Percentiles rank a stretch among this genome's conserved stretches.
phyloP scores from a whole-genome alignment of 2,888 invertebrate genomes.

The Dolichomitus sp. region DNA sequence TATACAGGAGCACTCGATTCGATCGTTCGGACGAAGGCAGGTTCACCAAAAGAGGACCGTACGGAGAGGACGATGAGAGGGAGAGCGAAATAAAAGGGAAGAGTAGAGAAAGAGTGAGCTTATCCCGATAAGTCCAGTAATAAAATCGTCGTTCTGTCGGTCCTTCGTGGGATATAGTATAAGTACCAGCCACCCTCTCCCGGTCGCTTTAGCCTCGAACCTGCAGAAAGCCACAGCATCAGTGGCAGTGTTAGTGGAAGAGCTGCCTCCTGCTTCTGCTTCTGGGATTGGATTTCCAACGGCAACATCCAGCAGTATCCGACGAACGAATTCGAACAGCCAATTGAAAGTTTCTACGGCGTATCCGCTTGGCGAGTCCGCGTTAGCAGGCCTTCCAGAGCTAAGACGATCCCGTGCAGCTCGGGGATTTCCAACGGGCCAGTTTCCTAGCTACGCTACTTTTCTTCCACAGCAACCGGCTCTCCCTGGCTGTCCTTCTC shows the following conservation, averaged over 20 bases:
- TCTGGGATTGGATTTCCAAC: conserved; percentile 53
- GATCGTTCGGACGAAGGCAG: conserved; percentile 38
- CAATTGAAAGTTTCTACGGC: conserved; percentile 64
- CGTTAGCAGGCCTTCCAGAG: conserved; percentile 39
- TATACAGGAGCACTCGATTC: conserved; percentile 32
- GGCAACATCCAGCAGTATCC: conserved; percentile 36
- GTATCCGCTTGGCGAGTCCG: conserved; percentile 47
- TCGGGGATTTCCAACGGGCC: conserved; percentile 47
- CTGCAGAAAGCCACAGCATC: conserved; percentile 48
- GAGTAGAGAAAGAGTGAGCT: conserved; percentile 66
- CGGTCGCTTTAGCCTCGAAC: conserved; percentile 38
- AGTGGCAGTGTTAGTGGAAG: conserved; percentile 21
- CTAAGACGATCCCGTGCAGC: conserved; percentile 51
- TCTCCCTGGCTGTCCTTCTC: conserved; percentile 27
- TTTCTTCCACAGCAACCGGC: conserved; percentile 43
- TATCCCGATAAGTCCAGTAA: conserved; percentile 65
- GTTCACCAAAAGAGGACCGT: conserved; percentile 34
- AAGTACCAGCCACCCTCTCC: conserved; percentile 43
- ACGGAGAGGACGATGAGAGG: conserved; percentile 26
- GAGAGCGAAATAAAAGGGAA: conserved; percentile 40
- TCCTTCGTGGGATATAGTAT: conserved; percentile 58
- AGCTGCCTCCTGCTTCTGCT: conserved; percentile 23
- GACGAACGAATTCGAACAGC: conserved; percentile 59
- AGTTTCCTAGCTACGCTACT: conserved; percentile 45
- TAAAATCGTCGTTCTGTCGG: conserved; percentile 64